Conservation (phyloP, 2,113 vertebrate species). For the Chloroceryle aenea region DNA sequence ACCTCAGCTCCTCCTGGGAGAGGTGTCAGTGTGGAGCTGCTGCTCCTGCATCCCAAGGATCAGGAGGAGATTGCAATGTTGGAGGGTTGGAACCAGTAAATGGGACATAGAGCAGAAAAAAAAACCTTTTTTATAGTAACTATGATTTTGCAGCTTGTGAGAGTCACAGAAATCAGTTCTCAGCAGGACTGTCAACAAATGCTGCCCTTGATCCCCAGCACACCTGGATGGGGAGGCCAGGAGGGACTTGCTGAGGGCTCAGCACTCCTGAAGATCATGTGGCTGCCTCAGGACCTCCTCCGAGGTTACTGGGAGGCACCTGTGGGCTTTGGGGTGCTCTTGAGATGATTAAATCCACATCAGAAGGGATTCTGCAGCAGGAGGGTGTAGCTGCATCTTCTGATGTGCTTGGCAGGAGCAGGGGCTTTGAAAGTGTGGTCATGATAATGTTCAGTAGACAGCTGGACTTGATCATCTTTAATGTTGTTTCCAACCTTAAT, state of each 20-base stretch:
- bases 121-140: neutral
- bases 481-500: too few relatives aligned
- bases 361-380: neutral
- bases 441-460: too few relatives aligned
- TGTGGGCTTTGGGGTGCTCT: neutral
- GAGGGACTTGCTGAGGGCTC: neutral
- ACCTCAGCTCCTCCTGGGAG: neutral
- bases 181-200: neutral
- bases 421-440: neutral
- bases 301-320: fast-evolving
- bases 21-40: neutral
- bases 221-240: neutral
- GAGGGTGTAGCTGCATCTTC: fast-evolving
- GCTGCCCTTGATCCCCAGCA: neutral
- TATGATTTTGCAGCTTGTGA: neutral
- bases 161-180: neutral
- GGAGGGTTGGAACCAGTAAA: neutral
- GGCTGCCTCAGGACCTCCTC: neutral
- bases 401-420: neutral
- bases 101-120: neutral
- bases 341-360: neutral
- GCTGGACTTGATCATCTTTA: too few relatives aligned
- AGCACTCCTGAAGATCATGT: fast-evolving
- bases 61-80: neutral
- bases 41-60: neutral